A percentile compares a stretch with the other conserved stretches of the same genome.
Conservation (phyloP, 2,888 invertebrate species). For the Drosophila recens region DNA sequence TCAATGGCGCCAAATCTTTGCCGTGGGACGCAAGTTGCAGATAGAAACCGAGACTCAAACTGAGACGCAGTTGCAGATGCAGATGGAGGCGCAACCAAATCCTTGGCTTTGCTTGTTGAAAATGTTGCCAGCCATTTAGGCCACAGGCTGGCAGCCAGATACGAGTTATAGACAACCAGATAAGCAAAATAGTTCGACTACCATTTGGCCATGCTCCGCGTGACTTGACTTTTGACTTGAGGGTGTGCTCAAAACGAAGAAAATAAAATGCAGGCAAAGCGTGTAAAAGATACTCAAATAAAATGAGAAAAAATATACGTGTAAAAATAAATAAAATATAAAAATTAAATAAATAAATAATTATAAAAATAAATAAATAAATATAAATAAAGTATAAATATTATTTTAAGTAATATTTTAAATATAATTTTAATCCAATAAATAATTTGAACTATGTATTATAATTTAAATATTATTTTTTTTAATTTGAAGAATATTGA, state of each 20-base stretch:
- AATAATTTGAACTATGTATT: too few relatives aligned
- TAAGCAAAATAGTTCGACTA: slow-evolving; percentile 54
- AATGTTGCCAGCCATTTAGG: slow-evolving; percentile 63
- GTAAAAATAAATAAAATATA: not conserved
- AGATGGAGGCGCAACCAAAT: slow-evolving; percentile 51
- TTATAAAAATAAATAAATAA: not conserved
- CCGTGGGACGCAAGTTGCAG: slow-evolving; percentile 62
- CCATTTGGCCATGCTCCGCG: slow-evolving; percentile 42
- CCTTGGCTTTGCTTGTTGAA: slow-evolving; percentile 63
- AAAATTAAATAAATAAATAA: not conserved
- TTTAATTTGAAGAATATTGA: not conserved
- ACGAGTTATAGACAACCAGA: slow-evolving; percentile 60
- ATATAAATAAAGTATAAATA: not conserved
- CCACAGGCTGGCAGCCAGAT: slow-evolving; percentile 57
- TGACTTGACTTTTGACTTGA: slow-evolving; percentile 41
- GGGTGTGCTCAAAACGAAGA: not conserved
- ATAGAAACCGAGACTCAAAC: slow-evolving; percentile 21
- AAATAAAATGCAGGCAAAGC: slow-evolving; percentile 12
- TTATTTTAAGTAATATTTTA: too few relatives aligned
- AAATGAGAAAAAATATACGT: not conserved
- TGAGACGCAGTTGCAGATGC: slow-evolving; percentile 18
- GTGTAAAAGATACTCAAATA: not conserved
- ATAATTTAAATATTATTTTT: too few relatives aligned
- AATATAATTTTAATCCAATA: too few relatives aligned
- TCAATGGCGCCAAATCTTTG: slow-evolving; percentile 77